phyloP scores from a whole-genome alignment of 2,888 invertebrate genomes.

The Metallyticus violacea region DNA sequence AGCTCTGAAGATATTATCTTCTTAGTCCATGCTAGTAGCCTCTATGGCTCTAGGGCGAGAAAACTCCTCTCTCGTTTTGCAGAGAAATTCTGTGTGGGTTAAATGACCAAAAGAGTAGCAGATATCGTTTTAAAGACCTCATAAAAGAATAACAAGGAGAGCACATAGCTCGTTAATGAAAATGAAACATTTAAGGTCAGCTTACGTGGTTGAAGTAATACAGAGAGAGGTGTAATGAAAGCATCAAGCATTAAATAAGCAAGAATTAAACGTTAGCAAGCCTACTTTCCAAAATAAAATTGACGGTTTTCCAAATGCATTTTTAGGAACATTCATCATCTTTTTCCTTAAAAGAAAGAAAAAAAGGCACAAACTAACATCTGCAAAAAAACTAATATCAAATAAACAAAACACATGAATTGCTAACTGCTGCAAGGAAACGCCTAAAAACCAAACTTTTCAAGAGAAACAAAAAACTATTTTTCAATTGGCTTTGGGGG shows the following conservation, averaged over 20 bases:
- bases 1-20: background rate
- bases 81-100: too few species aligned
- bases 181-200: background rate
- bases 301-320: background rate
- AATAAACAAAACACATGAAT: too few species aligned
- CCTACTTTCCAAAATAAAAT: background rate
- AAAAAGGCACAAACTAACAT: too few species aligned
- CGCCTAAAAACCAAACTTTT: too few species aligned
- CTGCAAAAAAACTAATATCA: too few species aligned
- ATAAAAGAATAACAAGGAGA: background rate
- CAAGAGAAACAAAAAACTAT: too few species aligned
- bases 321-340: too few species aligned
- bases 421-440: too few species aligned
- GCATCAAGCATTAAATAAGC: background rate
- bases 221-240: background rate
- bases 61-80: background rate
- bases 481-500: too few species aligned
- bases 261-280: background rate
- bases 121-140: background rate
- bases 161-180: background rate
- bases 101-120: background rate
- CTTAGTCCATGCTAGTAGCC: background rate
- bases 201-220: background rate
- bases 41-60: background rate
- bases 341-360: too few species aligned